phyloP scores from a whole-genome alignment of 92 coral and sea anemone genomes.

The Palythoa grandis region DNA sequence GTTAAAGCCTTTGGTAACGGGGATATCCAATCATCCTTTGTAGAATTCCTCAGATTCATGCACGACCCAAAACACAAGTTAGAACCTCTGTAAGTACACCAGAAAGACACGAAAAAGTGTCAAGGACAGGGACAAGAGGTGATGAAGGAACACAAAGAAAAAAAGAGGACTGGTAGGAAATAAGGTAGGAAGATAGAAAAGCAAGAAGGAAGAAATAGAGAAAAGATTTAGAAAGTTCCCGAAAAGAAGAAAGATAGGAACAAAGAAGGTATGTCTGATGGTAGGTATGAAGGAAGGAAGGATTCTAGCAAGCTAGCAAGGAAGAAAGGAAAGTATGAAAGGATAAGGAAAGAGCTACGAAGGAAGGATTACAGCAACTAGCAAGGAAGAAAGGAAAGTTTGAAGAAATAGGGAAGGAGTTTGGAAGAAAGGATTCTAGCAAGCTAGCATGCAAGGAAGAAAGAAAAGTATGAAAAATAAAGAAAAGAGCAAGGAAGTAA shows the following conservation, averaged over 20 bases:
- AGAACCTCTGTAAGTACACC: constrained; percentile 58
- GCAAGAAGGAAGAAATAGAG: neutral
- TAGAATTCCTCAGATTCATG: constrained; percentile 57
- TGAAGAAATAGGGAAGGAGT: too few species aligned
- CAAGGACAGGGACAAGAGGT: neutral
- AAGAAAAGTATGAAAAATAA: neutral
- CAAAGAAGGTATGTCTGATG: too few species aligned
- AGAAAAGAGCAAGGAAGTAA: neutral
- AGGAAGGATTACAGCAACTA: too few species aligned
- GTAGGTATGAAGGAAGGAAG: neutral
- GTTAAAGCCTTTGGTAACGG: constrained; percentile 66
- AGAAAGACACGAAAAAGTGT: too few species aligned
- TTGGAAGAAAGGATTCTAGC: neutral
- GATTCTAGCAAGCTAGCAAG: neutral
- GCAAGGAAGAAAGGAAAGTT: neutral
- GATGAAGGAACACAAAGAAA: neutral
- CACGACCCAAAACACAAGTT: constrained; percentile 53
- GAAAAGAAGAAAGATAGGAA: neutral
- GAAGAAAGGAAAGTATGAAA: neutral
- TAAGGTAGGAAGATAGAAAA: neutral
- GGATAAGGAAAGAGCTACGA: too few species aligned
- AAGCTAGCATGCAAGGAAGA: neutral
- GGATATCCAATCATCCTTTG: constrained; percentile 49
- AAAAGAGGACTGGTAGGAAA: too few species aligned
- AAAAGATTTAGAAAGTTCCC: neutral